Evolutionary conservation across 2,113 vertebrate species (phyloP).

Genomic region (Scartelaos histophorus): DNA sequence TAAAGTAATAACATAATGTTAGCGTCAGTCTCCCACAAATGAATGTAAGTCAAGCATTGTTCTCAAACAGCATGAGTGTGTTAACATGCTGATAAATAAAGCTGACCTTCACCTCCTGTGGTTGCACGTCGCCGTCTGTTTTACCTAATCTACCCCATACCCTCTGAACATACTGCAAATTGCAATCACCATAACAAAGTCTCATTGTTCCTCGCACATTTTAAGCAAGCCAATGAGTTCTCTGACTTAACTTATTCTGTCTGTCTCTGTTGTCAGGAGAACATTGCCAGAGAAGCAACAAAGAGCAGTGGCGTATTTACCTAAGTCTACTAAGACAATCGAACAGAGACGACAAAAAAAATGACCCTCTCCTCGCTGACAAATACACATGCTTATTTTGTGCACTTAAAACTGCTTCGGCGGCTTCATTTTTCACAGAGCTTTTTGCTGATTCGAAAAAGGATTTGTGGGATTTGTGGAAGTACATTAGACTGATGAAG

Average conservation of each 20-base stretch:
- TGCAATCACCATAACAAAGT: not conserved
- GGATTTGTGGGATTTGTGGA: not conserved
- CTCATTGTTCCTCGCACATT: not conserved
- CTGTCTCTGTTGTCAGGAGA: not conserved
- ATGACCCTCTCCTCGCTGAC: not conserved
- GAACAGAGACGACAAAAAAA: not conserved
- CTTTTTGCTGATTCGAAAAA: slow-evolving; percentile 4
- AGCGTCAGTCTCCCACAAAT: too few relatives aligned
- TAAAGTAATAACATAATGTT: too few relatives aligned
- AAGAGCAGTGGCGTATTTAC: not conserved
- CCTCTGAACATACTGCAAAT: not conserved
- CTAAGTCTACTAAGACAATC: not conserved
- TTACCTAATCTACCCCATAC: not conserved
- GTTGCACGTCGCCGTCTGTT: not conserved
- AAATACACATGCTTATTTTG: not conserved
- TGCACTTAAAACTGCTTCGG: not conserved
- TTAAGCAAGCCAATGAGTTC: not conserved
- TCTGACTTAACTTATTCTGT: not conserved
- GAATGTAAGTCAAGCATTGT: too few relatives aligned
- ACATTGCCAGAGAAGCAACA: not conserved
- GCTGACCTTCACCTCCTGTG: not conserved
- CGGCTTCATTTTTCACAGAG: not conserved
- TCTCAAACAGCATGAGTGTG: too few relatives aligned
- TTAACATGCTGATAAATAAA: not conserved
- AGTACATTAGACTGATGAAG: not conserved